Conservation (phyloP, 2,113 vertebrate species). For the Leucoraja erinaceus region DNA sequence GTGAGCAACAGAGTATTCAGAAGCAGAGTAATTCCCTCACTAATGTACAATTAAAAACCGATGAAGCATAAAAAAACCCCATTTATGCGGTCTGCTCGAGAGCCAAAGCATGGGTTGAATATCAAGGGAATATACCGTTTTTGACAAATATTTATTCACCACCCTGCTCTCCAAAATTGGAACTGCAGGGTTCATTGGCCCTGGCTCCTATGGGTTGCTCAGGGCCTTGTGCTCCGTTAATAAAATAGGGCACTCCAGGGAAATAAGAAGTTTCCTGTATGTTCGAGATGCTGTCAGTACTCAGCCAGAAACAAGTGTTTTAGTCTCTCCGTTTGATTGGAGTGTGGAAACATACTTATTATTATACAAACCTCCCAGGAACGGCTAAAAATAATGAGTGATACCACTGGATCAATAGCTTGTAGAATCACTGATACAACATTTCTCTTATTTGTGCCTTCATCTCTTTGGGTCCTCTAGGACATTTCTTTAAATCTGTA, state of each 20-base stretch:
- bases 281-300: constrained; percentile 4
- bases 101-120: not conserved
- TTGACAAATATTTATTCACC: constrained; percentile 21
- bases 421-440: not conserved
- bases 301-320: constrained; percentile 17
- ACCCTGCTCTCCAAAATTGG: not conserved
- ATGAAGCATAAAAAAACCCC: not conserved
- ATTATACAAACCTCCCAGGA: not conserved
- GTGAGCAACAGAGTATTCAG: not conserved
- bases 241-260: constrained; percentile 23
- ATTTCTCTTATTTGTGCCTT: constrained; percentile 10
- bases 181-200: constrained; percentile 13
- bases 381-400: not conserved
- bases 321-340: not conserved
- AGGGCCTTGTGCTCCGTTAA: not conserved
- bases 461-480: not conserved
- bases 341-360: constrained; percentile 20
- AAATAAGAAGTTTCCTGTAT: constrained; percentile 32
- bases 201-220: not conserved
- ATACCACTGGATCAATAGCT: not conserved
- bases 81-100: not conserved
- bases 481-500: not conserved
- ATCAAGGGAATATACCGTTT: not conserved
- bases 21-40: not conserved
- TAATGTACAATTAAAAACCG: not conserved